These are phyloP conservation scores for Genyomyrus donnyi DNA, from an alignment of 2,113 vertebrate genomes.

Conservation along the genomic window DNA sequence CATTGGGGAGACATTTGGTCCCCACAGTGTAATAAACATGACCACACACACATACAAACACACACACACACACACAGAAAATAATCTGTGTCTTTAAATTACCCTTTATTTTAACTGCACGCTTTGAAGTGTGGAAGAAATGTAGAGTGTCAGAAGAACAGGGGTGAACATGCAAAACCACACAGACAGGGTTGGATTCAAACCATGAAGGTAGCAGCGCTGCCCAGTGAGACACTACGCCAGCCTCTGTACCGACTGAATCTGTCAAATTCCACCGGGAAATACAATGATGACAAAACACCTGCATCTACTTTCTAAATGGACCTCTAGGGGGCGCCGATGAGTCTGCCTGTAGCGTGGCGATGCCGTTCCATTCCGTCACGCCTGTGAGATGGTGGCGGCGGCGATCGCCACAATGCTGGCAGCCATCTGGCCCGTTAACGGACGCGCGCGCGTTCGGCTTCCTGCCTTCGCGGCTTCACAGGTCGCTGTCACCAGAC, in stretches of 20 bases:
- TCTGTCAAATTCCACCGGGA: not conserved
- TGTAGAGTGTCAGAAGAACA: not conserved
- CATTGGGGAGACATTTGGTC: too few relatives aligned
- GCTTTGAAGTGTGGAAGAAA: not conserved
- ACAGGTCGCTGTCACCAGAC: not conserved
- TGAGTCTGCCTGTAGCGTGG: not conserved
- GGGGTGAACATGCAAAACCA: not conserved
- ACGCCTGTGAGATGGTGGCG: not conserved
- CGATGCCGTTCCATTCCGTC: not conserved
- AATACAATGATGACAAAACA: not conserved
- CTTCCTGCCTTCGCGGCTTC: not conserved
- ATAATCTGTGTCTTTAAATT: not conserved
- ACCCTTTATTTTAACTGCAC: not conserved
- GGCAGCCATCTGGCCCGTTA: not conserved
- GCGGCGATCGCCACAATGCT: not conserved
- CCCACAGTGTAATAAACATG: not conserved
- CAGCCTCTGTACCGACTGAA: not conserved
- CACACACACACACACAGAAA: not conserved
- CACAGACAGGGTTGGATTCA: not conserved
- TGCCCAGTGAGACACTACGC: not conserved
- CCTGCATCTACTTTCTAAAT: not conserved
- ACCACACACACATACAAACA: not conserved
- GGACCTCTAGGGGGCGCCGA: not conserved
- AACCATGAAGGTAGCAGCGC: not conserved
- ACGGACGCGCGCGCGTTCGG: not conserved